Evolutionary conservation across 2,113 vertebrate genomes (phyloP).

Genomic region (Chamaea fasciata): DNA sequence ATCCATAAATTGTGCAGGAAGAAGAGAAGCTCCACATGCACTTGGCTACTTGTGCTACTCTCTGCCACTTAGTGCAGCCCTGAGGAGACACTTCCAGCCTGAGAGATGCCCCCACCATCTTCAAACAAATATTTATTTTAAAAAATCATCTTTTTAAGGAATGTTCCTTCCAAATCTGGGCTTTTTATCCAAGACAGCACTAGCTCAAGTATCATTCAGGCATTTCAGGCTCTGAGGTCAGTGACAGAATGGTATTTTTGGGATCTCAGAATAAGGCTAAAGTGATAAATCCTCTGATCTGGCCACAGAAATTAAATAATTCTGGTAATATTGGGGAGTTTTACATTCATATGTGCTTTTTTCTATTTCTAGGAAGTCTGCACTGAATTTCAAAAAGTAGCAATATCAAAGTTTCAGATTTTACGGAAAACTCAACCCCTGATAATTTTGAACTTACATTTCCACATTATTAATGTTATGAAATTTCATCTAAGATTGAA

Average conservation of each 20-base stretch:
- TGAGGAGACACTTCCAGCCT: neutral
- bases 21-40: neutral
- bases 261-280: neutral
- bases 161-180: neutral
- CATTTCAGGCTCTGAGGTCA: neutral
- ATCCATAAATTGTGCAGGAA: neutral
- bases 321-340: neutral
- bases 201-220: neutral
- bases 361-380: neutral
- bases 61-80: neutral
- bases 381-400: neutral
- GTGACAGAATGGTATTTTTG: neutral
- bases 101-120: neutral
- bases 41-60: neutral
- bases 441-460: neutral
- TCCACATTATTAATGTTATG: neutral
- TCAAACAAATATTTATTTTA: neutral
- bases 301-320: neutral
- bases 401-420: neutral
- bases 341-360: rapidly evolving
- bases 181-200: neutral
- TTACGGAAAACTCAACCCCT: neutral
- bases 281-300: neutral
- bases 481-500: neutral
- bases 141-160: neutral